Base-by-base conservation (phyloP, 1,140 invertebrate species). In the Philotrypesis tridentata region DNA sequence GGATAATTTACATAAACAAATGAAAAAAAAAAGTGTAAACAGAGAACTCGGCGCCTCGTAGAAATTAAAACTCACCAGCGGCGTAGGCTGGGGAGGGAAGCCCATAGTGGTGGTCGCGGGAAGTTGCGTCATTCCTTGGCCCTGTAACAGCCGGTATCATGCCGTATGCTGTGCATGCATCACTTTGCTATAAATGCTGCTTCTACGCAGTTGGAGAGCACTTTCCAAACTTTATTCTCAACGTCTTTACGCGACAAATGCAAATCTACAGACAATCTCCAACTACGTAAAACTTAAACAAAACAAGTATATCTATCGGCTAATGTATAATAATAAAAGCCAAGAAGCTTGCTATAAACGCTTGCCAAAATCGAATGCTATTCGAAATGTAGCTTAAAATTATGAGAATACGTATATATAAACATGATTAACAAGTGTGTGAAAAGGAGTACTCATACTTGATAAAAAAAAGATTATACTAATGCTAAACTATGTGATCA, bases 141-240 rank as follows among this genome's bases (percentile, higher is more conserved):
- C 91, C 91, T 92, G 90, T 87, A 92, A 92, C 91, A 92, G 88
- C 90, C 90, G 87, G 87, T 89, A 89, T 89, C 91, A 92, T 91
- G 91, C 91, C 90, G 83, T 89, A 91, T 90, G 90, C 90, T 87
- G 86, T 87, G 88, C 89, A 92, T 92, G 90, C 91, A 89, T 89
- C 84, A 88, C 86, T 89, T 86, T 72, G 82, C 82, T 74, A 78
- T 65, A 55, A 63, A 77, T 40, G 73, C 73, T 0, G 31, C 27
- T 76, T 68, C 6, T 55, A 81, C 31, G 37, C 67, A 71, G 67
- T 77, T 77, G 80, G 48, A 82, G 48, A 77, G 37, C n/a, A n/a
- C n/a, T 65, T 37, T 33, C 33, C n/a, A 25, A 5, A n/a, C 27
- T 33, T 37, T 21, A 33, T 71, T 33, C 3, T 37, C 3, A 37